Percentiles rank a stretch among this genome's conserved stretches.
Evolutionary conservation across 1,140 invertebrate species (phyloP).

Genomic region (Orchesella cincta): DNA sequence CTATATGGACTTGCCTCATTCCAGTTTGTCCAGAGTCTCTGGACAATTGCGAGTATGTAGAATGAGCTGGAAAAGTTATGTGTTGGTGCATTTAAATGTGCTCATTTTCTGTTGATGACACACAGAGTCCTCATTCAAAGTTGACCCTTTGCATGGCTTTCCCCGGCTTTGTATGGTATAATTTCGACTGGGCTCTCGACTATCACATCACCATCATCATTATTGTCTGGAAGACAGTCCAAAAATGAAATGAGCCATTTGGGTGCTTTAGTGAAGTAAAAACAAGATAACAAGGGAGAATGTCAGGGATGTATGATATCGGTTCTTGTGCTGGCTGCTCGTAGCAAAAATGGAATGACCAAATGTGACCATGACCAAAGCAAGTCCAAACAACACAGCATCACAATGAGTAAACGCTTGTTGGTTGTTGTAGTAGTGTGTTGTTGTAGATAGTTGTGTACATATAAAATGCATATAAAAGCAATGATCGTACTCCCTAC

Average conservation of each 20-base stretch:
- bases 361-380: neutral
- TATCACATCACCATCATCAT: conserved; percentile 3
- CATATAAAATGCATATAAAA: too few relatives aligned
- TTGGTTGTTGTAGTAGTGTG: neutral
- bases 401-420: neutral
- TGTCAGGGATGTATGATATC: neutral
- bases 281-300: neutral
- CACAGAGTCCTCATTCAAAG: neutral
- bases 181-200: neutral
- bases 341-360: conserved; percentile 1
- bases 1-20: too few relatives aligned
- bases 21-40: too few relatives aligned
- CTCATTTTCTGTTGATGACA: neutral
- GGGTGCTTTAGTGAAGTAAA: conserved; percentile 2
- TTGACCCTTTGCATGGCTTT: neutral
- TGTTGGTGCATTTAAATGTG: conserved; percentile 16
- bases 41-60: too few relatives aligned
- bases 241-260: conserved; percentile 8
- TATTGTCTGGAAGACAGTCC: neutral
- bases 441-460: too few relatives aligned
- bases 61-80: neutral
- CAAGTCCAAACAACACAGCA: too few relatives aligned
- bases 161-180: neutral
- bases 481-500: neutral
- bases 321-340: neutral